These are phyloP conservation scores for Aphelinus atriplicis DNA, from an alignment of 1,140 invertebrate species.

Conservation along the genomic window DNA sequence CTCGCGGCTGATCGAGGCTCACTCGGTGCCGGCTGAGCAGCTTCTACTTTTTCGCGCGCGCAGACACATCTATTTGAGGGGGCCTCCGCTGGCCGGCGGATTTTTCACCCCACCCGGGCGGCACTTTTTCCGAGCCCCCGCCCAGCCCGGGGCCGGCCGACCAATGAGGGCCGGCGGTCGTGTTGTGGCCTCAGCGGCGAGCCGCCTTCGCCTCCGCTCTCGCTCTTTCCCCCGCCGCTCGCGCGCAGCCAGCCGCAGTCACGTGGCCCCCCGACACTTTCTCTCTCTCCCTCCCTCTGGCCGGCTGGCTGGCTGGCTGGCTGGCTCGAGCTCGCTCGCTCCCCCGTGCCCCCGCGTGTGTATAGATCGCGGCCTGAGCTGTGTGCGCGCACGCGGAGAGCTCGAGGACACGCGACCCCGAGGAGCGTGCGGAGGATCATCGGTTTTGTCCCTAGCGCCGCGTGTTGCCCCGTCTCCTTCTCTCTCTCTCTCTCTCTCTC, in stretches of 20 bases:
- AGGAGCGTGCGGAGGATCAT: conserved; percentile 39
- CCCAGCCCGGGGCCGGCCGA: conserved; percentile 59
- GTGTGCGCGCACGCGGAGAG: conserved; percentile 2
- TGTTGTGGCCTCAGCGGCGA: conserved; percentile 66
- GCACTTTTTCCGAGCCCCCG: conserved; percentile 65
- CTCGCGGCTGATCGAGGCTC: conserved; percentile 49
- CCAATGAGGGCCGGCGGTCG: conserved; percentile 65
- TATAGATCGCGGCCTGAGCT: conserved; percentile 28
- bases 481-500: neutral
- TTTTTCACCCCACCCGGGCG: conserved; percentile 36
- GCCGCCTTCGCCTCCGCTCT: conserved; percentile 58
- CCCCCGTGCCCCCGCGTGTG: neutral
- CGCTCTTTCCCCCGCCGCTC: conserved; percentile 23
- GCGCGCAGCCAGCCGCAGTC: conserved; percentile 24
- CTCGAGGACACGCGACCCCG: conserved; percentile 10
- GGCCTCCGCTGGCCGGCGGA: conserved; percentile 38
- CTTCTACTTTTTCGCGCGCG: conserved; percentile 65
- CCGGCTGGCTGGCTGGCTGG: neutral
- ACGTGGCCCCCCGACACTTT: too few relatives aligned
- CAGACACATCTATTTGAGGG: conserved; percentile 64
- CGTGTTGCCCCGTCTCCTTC: too few relatives aligned
- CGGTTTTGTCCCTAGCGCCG: too few relatives aligned
- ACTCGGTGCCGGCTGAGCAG: conserved; percentile 63
- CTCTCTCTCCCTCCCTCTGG: too few relatives aligned
- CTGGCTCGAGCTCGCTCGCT: conserved; percentile 5